Evolutionary conservation across 2,888 invertebrate genomes (phyloP), one percentile per base, ranked within the genome.

Genomic region (Uropetala carovei): DNA sequence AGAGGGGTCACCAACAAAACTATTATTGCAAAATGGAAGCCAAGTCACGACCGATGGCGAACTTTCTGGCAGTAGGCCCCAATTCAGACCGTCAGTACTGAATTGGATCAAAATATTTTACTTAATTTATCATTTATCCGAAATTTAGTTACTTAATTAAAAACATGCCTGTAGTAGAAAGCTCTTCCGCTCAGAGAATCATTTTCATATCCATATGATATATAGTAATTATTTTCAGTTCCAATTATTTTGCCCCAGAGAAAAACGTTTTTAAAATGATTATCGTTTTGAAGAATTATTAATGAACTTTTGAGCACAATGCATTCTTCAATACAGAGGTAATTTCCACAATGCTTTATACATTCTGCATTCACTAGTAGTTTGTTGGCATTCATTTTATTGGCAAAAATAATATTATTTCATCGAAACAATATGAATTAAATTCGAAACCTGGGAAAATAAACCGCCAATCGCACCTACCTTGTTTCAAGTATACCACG

Each of bases 201-300:
- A 93, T 96, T 96, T 30, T 96, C 95, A 93, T 97, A 97, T 18
- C 99, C 98, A 94, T 97, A 98, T 2, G 98, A 97, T 93, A 99
- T 96, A 94, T 97, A 98, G 94, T 99, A 99, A 95, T 98, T 98
- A 27, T 96, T 96, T 93, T 97, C 96, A 0, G 96, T 95, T 0
- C 98, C 98, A 93, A 97, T 96, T 92, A 99, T 97, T 94, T 97
- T 97, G 0, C 98, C 99, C 98, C 98, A 98, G 94, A 98, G 98
- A 94, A 97, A 98, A 92, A 98, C 96, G 94, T 97, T 96, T 22
- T 96, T 95, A 94, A 98, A 98, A 94, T 98, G 98, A 95, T 98
- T 98, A 94, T 98, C 98, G 93, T 97, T 97, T 95, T 98, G 97
- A 75, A 98, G 95, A 92, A 98, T 95, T 0, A 97, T 96, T 8